Conservation (phyloP, 2,797 vertebrate species). For the Bradypodion pumilum region DNA sequence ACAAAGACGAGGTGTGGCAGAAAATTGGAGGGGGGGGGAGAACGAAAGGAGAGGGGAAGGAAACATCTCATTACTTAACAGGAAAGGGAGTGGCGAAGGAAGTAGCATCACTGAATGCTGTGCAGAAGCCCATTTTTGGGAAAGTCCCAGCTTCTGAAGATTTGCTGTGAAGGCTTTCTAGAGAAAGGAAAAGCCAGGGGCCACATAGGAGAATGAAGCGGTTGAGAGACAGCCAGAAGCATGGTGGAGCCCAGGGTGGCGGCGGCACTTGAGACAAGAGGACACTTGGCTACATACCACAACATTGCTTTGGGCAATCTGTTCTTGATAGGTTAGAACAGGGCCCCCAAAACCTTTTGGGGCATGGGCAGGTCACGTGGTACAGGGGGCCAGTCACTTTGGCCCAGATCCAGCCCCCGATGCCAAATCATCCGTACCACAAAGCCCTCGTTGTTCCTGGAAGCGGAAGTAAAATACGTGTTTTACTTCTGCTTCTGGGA, state of each 20-base stretch:
- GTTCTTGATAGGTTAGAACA: background rate
- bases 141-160: constrained; percentile 54
- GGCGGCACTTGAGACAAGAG: too few species aligned
- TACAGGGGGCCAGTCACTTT: too few species aligned
- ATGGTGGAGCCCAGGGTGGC: background rate
- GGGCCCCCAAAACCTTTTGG: too few species aligned
- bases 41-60: constrained; percentile 42
- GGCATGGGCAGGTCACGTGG: too few species aligned
- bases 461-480: too few species aligned
- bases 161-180: constrained; percentile 14
- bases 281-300: too few species aligned
- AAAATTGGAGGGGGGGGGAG: background rate
- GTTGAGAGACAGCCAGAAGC: background rate
- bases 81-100: constrained; percentile 74
- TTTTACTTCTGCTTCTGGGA: too few species aligned
- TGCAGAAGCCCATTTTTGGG: constrained; percentile 72
- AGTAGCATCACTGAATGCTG: constrained; percentile 66
- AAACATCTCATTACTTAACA: constrained; percentile 63
- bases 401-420: too few species aligned
- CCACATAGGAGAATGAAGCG: background rate
- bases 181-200: constrained; percentile 3
- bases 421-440: too few species aligned
- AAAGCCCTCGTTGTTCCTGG: too few species aligned
- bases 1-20: background rate
- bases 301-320: too few species aligned